A percentile compares a stretch with the other conserved stretches of the same genome.
phyloP scores from a whole-genome alignment of 1,140 invertebrate genomes.

The Condylostylus longicornis region DNA sequence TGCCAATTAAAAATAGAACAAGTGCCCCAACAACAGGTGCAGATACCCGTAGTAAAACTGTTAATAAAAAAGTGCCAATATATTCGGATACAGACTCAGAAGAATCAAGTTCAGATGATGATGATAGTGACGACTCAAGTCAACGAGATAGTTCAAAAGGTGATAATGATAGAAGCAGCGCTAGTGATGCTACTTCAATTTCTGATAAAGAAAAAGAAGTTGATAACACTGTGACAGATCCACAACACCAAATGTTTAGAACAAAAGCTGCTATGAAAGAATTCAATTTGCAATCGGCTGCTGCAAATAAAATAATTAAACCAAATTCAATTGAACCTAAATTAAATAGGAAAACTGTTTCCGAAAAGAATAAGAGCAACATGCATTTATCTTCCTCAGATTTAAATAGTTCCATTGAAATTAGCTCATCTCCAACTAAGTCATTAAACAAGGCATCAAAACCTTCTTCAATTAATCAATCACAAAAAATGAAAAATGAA shows the following conservation, averaged over 20 bases:
- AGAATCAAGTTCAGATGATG: conserved; percentile 26
- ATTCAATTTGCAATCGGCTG: conserved; percentile 36
- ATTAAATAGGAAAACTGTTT: not conserved
- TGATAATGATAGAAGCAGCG: too few species aligned
- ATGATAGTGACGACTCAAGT: conserved; percentile 20
- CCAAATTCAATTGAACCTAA: not conserved
- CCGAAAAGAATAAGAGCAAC: not conserved
- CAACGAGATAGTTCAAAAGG: conserved; percentile 23
- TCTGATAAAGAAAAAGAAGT: conserved; percentile 33
- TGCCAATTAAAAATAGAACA: conserved; percentile 36
- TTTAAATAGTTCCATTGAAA: too few species aligned
- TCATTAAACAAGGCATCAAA: too few species aligned
- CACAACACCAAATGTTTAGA: conserved; percentile 47
- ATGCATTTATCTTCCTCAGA: conserved; percentile 9
- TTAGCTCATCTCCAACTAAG: too few species aligned
- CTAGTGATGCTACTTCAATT: too few species aligned
- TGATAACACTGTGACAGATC: conserved; percentile 44
- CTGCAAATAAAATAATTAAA: not conserved
- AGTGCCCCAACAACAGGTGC: too few species aligned
- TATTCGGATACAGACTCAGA: conserved; percentile 60
- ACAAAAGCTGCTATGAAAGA: conserved; percentile 75
- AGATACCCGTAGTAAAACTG: conserved; percentile 4
- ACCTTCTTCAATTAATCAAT: too few species aligned
- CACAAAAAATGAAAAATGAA: conserved; percentile 6
- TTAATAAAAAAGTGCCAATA: conserved; percentile 31